Base-by-base conservation (phyloP, 2,888 invertebrate species). In the Eupithecia pulchellata region DNA sequence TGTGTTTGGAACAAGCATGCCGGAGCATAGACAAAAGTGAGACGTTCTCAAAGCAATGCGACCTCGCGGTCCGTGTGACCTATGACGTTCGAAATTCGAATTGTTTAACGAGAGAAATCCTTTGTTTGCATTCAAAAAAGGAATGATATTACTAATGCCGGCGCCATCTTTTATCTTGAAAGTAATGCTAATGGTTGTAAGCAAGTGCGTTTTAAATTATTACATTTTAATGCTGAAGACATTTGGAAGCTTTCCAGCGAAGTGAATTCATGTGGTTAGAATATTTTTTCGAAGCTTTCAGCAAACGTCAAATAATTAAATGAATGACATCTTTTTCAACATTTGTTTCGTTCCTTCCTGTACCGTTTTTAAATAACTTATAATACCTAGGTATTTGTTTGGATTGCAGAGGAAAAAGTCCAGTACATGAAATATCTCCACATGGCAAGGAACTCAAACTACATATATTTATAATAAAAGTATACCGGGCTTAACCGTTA, bases 1-100 rank as follows among this genome's bases (percentile, higher is more conserved):
- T 84, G 78, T 84, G 83, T 78, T 81, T 83, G 79, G 85, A 82
- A 82, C 80, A 81, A 81, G 84, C 86, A 85, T 81, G 85, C 81
- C 82, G 83, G 81, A 79, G 81, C 81, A 89, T 85, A 89, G 87
- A 90, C 89, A 90, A 89, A 87, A 89, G 85, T 82, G 82, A 86
- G 86, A 87, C 86, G 88, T 89, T 89, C 88, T 88, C 86, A 87
- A 87, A 89, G 88, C 87, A 85, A 85, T 79, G 82, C 86, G 87
- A 88, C 87, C 86, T 87, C 87, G 84, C 83, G 81, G 81, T 79
- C 85, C 85, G 82, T 89, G 86, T 86, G 88, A 88, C 88, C 86
- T 82, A 84, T 84, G 81, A 84, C 84, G 87, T 88, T 88, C 85
- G 82, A 87, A 86, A 86, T 87, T 84, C 82, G 82, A 88, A 87